These are phyloP conservation scores for Proisotoma minuta DNA, from an alignment of 2,888 invertebrate genomes.

Conservation along the genomic window DNA sequence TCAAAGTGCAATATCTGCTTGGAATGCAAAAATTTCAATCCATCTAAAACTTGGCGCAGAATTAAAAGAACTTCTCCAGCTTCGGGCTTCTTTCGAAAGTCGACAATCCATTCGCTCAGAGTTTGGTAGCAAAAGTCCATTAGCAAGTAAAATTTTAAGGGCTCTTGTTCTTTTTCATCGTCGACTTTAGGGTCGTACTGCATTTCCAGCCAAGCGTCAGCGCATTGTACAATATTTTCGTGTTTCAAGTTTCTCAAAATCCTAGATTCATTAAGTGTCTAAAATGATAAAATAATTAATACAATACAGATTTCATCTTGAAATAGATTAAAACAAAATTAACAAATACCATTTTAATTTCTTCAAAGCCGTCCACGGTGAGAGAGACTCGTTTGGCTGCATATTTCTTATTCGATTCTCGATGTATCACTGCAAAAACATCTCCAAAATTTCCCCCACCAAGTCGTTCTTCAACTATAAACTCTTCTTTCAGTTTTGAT, in stretches of 20 bases:
- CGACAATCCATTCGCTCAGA: conserved; percentile 22
- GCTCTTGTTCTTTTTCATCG: conserved; percentile 18
- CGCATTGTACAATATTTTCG: conserved; percentile 32
- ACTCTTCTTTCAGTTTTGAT: conserved; percentile 36
- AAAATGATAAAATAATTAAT: too few species aligned
- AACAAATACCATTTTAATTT: conserved; percentile 36
- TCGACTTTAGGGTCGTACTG: conserved; percentile 13
- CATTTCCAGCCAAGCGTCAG: conserved; percentile 42
- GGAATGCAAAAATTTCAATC: conserved; percentile 20
- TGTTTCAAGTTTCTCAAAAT: conserved; percentile 31
- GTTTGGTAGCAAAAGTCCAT: conserved; percentile 26
- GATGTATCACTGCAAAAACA: conserved; percentile 28
- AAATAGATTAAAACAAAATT: too few species aligned
- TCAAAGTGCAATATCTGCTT: conserved; percentile 29
- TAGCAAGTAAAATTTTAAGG: conserved; percentile 33
- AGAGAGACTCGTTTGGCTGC: conserved; percentile 38
- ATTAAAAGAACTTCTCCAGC: not conserved
- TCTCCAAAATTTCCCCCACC: conserved; percentile 41
- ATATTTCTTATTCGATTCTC: conserved; percentile 2
- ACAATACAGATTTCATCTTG: too few species aligned
- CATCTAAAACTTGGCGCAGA: conserved; percentile 22
- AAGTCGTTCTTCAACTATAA: conserved; percentile 16
- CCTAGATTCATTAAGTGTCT: conserved; percentile 40
- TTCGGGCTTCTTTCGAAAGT: conserved; percentile 14
- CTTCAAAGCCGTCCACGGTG: conserved; percentile 25